Evolutionary conservation across 1,140 invertebrate species (phyloP).

Genomic region (Papilio aristodemus): DNA sequence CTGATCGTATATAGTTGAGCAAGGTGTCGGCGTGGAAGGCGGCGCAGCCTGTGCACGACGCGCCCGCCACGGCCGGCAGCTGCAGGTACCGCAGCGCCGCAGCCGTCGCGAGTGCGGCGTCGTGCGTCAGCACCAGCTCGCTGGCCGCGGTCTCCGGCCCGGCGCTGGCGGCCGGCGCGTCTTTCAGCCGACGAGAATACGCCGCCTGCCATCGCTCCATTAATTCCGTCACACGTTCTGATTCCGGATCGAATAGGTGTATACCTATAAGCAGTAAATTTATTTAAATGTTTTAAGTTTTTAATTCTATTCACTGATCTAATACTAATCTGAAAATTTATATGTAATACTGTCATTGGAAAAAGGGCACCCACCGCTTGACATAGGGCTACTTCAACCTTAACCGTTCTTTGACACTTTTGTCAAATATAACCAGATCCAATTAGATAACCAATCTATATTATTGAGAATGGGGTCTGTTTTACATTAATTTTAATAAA

Average conservation of each 20-base stretch:
- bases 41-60: constrained; percentile 44
- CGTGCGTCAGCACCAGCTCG: constrained; percentile 57
- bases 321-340: too few species aligned
- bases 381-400: too few species aligned
- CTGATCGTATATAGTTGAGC: constrained; percentile 68
- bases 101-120: constrained; percentile 47
- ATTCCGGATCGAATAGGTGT: constrained; percentile 57
- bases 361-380: too few species aligned
- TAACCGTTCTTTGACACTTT: too few species aligned
- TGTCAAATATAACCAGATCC: too few species aligned
- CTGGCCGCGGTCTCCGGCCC: constrained; percentile 43
- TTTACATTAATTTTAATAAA: too few species aligned
- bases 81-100: constrained; percentile 41
- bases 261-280: constrained; percentile 40
- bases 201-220: constrained; percentile 47
- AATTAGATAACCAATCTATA: too few species aligned
- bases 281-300: too few species aligned
- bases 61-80: constrained; percentile 38
- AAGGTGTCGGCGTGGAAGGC: constrained; percentile 68
- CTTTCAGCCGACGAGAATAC: constrained; percentile 42
- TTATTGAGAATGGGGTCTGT: too few species aligned
- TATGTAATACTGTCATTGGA: too few species aligned
- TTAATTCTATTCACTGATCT: too few species aligned
- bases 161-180: background rate
- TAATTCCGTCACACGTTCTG: constrained; percentile 38